These are phyloP conservation scores for Ceyx margarethae DNA, from an alignment of 2,113 vertebrate species.

Conservation along the genomic window DNA sequence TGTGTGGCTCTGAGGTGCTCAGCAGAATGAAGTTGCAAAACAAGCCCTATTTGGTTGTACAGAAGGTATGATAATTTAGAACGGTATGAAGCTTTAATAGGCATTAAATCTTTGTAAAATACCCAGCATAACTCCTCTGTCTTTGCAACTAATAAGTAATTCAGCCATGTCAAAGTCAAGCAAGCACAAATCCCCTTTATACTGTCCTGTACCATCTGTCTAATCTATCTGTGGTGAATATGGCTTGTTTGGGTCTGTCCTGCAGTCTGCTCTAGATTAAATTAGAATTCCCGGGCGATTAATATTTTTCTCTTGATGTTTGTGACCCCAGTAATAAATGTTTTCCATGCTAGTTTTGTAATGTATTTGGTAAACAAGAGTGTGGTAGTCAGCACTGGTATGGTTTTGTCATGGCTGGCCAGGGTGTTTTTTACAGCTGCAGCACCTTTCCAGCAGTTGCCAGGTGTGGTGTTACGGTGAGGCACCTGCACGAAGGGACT, in stretches of 20 bases:
- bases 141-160: conserved; percentile 39
- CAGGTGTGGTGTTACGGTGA: not conserved
- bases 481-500: not conserved
- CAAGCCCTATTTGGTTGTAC: not conserved
- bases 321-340: not conserved
- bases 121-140: not conserved
- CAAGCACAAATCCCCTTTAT: conserved; percentile 45
- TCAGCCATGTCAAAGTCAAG: conserved; percentile 1
- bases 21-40: not conserved
- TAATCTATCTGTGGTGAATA: conserved; percentile 58
- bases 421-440: not conserved
- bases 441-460: not conserved
- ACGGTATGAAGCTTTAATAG: not conserved
- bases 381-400: not conserved
- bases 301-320: not conserved
- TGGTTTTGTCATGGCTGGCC: not conserved
- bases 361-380: not conserved
- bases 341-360: not conserved
- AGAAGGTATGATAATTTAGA: not conserved
- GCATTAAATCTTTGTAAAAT: not conserved
- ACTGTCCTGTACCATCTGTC: conserved; percentile 39
- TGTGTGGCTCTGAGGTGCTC: not conserved
- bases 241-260: conserved; percentile 45
- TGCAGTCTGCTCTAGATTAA: not conserved
- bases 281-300: not conserved